phyloP scores from a whole-genome alignment of 2,113 vertebrate species.

The Melozone crissalis region DNA sequence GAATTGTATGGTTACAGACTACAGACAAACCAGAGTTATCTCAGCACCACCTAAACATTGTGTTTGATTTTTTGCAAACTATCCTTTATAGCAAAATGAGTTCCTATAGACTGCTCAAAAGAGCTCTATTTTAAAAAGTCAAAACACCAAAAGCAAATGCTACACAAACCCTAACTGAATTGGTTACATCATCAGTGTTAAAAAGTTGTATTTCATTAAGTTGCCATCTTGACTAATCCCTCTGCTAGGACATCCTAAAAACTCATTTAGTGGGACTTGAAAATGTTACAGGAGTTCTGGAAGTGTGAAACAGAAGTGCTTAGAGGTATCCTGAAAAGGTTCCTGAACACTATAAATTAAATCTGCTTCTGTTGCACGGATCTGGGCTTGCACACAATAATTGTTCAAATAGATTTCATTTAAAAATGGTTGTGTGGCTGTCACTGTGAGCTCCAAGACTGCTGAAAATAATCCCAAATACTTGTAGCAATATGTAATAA shows the following conservation, averaged over 20 bases:
- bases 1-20: not conserved
- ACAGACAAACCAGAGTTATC: not conserved
- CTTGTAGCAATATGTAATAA: not conserved
- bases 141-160: not conserved
- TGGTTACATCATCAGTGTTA: not conserved
- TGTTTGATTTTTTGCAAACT: not conserved
- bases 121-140: too few relatives aligned
- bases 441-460: not conserved
- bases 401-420: not conserved
- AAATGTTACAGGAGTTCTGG: not conserved
- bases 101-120: not conserved
- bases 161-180: not conserved
- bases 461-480: not conserved
- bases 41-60: not conserved
- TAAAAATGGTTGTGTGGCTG: not conserved
- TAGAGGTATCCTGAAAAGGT: not conserved
- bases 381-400: not conserved
- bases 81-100: not conserved
- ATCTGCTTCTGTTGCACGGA: not conserved
- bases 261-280: not conserved
- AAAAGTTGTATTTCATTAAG: not conserved
- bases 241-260: not conserved
- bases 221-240: not conserved
- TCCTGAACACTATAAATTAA: not conserved
- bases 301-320: not conserved